Base-by-base conservation (phyloP, 2,888 invertebrate species). In the Nomada fabriciana region DNA sequence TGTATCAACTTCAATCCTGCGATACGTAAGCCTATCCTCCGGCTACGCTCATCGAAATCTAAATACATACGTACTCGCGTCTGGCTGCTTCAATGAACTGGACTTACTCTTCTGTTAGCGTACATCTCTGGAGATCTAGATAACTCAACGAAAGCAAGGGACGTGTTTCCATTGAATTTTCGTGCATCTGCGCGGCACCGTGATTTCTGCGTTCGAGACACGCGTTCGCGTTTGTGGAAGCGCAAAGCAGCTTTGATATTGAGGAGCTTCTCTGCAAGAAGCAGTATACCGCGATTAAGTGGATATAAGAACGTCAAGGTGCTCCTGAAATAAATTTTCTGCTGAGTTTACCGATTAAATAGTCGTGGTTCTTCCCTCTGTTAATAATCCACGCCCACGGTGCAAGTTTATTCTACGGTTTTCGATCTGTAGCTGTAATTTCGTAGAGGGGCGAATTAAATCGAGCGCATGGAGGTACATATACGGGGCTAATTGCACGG, bases 1-100 rank as follows among this genome's bases (percentile, higher is more conserved):
- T 80, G 74, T 89, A 90, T 88, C 87, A 85, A 81, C 76, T 61
- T 61, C 63, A 42, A 29, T 72, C 53, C 78, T 74, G 60, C 23
- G 84, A 80, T 83, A 75, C 67, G 78, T 78, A 76, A 85, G 70
- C 9, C 60, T 61, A 84, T 80, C 42, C 20, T 52, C 70, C 23
- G 53, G 23, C 55, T 71, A 36, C 42, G n/a, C 73, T 75, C 53
- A 43, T 20, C 18, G 25, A 72, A 72, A 65, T 47, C 57, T 42
- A 69, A 69, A 75, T 75, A 29, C 50, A 75, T 75, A 29, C 50
- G 15, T 47, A 47, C 20, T 23, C 23, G 23, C 20, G 18, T 67
- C 4, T 57, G 23, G 42, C 65, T 36, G 23, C 13, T 42, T n/a
- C 42, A 36, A 36, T 36, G 36, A 36, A 36, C 9, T 36, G 36